Conservation (phyloP, 2,797 vertebrate species). For the Notamacropus eugenii region DNA sequence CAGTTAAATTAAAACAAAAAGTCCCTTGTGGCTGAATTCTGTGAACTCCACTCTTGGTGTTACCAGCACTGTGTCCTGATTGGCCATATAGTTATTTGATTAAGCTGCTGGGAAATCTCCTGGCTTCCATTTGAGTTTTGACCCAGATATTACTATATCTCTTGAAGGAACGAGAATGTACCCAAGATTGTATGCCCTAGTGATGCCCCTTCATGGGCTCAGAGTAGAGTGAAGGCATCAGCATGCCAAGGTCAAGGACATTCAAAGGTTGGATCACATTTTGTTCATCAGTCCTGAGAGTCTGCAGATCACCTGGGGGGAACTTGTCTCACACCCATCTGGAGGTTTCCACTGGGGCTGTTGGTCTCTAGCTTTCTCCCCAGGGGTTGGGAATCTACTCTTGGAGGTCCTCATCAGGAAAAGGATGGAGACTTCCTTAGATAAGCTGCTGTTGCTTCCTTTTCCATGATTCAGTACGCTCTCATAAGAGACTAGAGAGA, state of each 20-base stretch:
- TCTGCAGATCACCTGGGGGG: background rate
- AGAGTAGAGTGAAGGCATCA: background rate
- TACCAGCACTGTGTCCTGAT: background rate
- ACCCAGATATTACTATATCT: background rate
- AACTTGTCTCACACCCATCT: background rate
- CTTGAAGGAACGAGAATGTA: background rate
- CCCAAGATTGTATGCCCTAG: background rate
- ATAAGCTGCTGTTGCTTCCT: background rate
- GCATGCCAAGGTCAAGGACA: background rate
- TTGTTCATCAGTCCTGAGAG: background rate
- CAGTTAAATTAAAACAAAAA: background rate
- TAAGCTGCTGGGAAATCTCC: background rate
- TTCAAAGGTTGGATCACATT: background rate
- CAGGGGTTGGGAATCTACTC: background rate
- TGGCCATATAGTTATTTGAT: background rate
- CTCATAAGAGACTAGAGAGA: background rate
- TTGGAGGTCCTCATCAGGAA: background rate
- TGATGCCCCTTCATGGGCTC: background rate
- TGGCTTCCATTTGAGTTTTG: background rate
- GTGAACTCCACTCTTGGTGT: background rate
- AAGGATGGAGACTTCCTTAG: background rate
- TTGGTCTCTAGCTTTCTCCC: background rate
- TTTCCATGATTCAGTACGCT: background rate
- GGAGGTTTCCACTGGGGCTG: background rate
- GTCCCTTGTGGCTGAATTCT: background rate